These are phyloP conservation scores for Rhopilema esculentum DNA, from an alignment of 30 jellyfish, hydroid and myxozoan genomes.

Conservation along the genomic window DNA sequence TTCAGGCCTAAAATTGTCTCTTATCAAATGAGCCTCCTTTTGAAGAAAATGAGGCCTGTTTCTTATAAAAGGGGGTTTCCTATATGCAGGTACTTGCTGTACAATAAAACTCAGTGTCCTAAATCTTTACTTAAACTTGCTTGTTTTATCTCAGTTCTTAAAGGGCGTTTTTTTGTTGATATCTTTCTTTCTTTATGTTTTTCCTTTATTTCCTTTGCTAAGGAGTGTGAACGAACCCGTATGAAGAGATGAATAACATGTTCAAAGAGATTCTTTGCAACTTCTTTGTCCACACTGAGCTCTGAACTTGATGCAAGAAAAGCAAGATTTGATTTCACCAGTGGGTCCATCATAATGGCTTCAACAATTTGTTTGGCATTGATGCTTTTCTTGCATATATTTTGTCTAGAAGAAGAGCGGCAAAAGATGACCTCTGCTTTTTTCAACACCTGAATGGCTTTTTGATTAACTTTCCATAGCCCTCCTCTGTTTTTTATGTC, in stretches of 20 bases:
- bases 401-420: constrained; percentile 13
- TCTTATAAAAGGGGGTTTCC: too few species aligned
- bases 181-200: constrained; percentile 31
- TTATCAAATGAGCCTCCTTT: not conserved
- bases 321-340: constrained; percentile 1
- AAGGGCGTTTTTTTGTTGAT: constrained; percentile 16
- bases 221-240: constrained; percentile 41
- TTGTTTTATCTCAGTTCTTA: constrained; percentile 19
- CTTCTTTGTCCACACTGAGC: constrained; percentile 43
- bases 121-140: constrained; percentile 25
- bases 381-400: constrained; percentile 38
- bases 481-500: constrained; percentile 54
- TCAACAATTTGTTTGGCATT: constrained; percentile 52
- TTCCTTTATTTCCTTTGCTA: constrained; percentile 37
- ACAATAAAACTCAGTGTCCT: constrained; percentile 9
- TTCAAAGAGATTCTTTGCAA: constrained; percentile 34
- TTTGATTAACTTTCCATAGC: constrained; percentile 45
- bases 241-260: constrained; percentile 20
- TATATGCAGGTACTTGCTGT: not conserved
- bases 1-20: too few species aligned
- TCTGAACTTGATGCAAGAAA: constrained; percentile 8
- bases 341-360: constrained; percentile 39
- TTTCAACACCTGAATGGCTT: constrained; percentile 54
- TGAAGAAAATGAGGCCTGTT: too few species aligned
- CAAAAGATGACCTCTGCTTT: constrained; percentile 45